Evolutionary conservation across 53 echinoderm and acorn worm genomes (phyloP).

Genomic region (Actinopyga echinites): DNA sequence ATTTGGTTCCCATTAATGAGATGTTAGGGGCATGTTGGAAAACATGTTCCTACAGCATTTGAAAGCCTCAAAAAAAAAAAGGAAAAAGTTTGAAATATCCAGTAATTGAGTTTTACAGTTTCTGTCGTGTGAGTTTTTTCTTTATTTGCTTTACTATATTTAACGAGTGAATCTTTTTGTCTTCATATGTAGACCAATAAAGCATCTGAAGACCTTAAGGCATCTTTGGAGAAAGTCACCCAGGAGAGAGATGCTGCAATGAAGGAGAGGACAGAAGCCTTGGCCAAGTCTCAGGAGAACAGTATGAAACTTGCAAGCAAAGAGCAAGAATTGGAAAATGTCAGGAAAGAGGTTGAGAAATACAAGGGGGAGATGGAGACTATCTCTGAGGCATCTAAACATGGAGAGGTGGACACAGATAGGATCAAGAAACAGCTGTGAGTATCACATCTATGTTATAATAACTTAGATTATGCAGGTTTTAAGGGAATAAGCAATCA

Average conservation of each 20-base stretch:
- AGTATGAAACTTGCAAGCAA: slow-evolving; percentile 75
- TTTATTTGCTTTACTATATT: too few relatives aligned
- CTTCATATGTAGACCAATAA: slow-evolving; percentile 52
- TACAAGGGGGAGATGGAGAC: slow-evolving; percentile 56
- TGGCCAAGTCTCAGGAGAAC: slow-evolving; percentile 79
- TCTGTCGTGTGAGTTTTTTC: too few relatives aligned
- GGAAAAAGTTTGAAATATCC: too few relatives aligned
- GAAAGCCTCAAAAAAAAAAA: too few relatives aligned
- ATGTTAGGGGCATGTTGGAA: too few relatives aligned
- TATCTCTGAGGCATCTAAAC: slow-evolving; percentile 47
- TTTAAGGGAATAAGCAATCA: too few relatives aligned
- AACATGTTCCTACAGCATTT: too few relatives aligned
- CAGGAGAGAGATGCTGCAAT: slow-evolving; percentile 79
- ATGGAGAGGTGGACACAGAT: slow-evolving; percentile 55
- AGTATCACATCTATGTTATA: slow-evolving; percentile 43
- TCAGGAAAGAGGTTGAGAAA: slow-evolving; percentile 65
- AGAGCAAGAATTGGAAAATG: slow-evolving; percentile 57
- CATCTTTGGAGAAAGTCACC: slow-evolving; percentile 60
- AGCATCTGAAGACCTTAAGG: slow-evolving; percentile 62
- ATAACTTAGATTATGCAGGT: too few relatives aligned
- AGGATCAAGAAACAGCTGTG: slow-evolving; percentile 69
- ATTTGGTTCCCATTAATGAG: too few relatives aligned
- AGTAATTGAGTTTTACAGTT: too few relatives aligned
- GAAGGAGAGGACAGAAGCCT: slow-evolving; percentile 79
- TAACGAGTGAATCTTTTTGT: too few relatives aligned